Conservation (phyloP, 2,113 vertebrate genomes). For the Tupaia chinensis region DNA sequence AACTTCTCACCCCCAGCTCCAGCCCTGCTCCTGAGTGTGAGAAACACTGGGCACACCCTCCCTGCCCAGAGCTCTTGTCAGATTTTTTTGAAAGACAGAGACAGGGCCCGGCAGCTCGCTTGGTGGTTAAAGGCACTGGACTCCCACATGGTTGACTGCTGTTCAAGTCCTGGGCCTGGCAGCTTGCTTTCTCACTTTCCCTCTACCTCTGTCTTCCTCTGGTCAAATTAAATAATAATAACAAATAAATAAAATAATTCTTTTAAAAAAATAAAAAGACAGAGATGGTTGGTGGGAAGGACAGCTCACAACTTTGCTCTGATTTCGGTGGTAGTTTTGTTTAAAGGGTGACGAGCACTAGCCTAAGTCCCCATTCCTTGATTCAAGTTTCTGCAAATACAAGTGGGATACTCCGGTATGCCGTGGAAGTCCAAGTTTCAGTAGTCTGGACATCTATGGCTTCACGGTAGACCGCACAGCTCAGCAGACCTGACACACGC, state of each 20-base stretch:
- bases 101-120: too few species aligned
- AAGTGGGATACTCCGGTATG: background rate
- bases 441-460: accelerated
- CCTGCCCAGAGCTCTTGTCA: background rate
- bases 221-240: too few species aligned
- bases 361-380: background rate
- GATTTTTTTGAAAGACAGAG: background rate
- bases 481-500: background rate
- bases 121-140: too few species aligned
- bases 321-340: background rate
- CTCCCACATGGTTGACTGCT: too few species aligned
- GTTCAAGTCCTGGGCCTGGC: too few species aligned
- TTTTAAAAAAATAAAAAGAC: too few species aligned
- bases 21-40: background rate
- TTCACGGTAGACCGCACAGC: background rate
- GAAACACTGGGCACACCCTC: background rate
- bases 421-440: background rate
- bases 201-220: too few species aligned
- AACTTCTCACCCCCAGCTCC: accelerated
- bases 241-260: too few species aligned
- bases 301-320: too few species aligned
- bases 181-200: too few species aligned
- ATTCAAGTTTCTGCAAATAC: background rate
- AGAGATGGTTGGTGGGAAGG: background rate
- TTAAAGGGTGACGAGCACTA: background rate